Base-by-base conservation (phyloP, 2,797 vertebrate genomes). In the Pogoniulus pusillus region DNA sequence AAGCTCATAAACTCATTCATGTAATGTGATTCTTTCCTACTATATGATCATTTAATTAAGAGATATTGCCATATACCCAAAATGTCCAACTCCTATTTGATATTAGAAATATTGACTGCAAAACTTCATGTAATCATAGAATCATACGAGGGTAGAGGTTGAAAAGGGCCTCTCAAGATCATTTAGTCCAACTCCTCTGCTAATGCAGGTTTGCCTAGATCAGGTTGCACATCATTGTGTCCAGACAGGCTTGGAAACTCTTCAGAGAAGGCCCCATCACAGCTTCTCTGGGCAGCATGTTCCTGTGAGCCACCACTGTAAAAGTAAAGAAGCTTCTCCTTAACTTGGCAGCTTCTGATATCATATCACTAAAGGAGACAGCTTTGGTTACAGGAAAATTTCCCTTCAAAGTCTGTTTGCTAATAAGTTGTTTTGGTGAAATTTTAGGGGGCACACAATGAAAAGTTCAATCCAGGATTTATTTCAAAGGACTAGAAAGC, bases 21-120 rank as follows among this genome's bases (percentile, higher is more conserved):
- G n/a, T 90, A 59, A 75, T 72, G 24, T 6, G 7, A 53, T 69
- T 94, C 37, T 23, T 34, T 81, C 55, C 77, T 20, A 68, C 86
- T 85, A 64, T 62, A 29, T 69, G 41, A 75, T 74, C 59, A 47
- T 81, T 92, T 96, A 93, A 87, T 91, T 85, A 73, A 92, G 80
- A 62, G 73, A 69, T 71, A 90, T 83, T 85, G 76, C 79, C 51
- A n/a, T 63, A 47, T 75, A 65, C 80, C 22, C 64, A 72, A 93
- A 94, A 93, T 87, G 77, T 83, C 73, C 81, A 51, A 80, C 23
- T 92, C 27, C 34, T 83, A 58, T 88, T 93, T 92, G 70, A 23
- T 80, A 68, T 85, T 87, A 65, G 60, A 93, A 91, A 78, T 75
- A 72, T 87, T 89, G 85, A 83, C 92, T 1, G 0, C 37, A 81